phyloP scores from a whole-genome alignment of 2,888 invertebrate species.

The Aphidoletes aphidimyza region DNA sequence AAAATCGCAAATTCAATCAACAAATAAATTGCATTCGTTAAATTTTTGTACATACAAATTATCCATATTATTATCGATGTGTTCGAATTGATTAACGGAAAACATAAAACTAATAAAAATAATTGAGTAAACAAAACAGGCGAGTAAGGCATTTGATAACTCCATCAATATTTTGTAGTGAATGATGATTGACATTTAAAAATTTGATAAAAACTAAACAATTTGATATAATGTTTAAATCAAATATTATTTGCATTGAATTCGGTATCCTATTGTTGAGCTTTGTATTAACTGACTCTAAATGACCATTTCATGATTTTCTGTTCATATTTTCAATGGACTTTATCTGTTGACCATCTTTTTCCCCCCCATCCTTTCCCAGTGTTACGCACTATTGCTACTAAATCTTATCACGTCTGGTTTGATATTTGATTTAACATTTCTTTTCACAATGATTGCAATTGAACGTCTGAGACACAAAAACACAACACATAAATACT shows the following conservation, averaged over 20 bases:
- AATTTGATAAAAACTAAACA: background rate
- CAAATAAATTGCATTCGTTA: conserved; percentile 42
- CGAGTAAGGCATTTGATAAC: conserved; percentile 49
- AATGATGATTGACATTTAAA: conserved; percentile 12
- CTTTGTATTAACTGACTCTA: conserved; percentile 18
- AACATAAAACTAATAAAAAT: background rate
- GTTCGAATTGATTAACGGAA: conserved; percentile 54
- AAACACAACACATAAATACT: too few species aligned
- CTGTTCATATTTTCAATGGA: background rate
- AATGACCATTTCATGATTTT: background rate
- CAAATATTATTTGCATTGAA: conserved; percentile 21
- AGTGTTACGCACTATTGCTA: too few species aligned
- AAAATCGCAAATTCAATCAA: conserved; percentile 37
- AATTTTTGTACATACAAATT: conserved; percentile 44
- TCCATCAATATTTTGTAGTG: conserved; percentile 42
- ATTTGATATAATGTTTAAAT: background rate
- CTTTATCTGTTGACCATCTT: background rate
- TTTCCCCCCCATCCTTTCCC: too few species aligned
- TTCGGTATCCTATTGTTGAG: conserved; percentile 37
- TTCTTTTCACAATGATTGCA: too few species aligned
- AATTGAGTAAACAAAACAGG: background rate
- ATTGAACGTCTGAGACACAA: too few species aligned
- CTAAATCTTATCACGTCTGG: too few species aligned
- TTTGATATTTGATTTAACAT: too few species aligned
- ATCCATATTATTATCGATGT: conserved; percentile 47